These are phyloP conservation scores for Heloderma charlesbogerti DNA, from an alignment of 2,113 vertebrate genomes.

Conservation along the genomic window DNA sequence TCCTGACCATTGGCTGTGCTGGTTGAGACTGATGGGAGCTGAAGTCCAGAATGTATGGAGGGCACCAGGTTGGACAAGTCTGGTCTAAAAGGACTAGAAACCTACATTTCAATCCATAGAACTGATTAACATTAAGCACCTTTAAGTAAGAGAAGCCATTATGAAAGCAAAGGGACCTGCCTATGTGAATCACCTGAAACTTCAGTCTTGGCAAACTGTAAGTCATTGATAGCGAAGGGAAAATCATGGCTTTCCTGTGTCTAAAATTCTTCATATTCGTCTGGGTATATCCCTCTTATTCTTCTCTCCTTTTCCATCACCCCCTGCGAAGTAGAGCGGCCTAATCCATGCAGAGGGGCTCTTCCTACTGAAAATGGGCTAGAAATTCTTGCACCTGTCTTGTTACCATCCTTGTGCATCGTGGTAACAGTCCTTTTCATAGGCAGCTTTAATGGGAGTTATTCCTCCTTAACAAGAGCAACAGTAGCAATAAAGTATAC, in stretches of 20 bases:
- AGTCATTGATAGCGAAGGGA: not conserved
- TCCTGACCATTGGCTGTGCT: too few species aligned
- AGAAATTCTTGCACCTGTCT: not conserved
- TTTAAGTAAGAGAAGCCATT: not conserved
- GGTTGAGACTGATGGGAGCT: too few species aligned
- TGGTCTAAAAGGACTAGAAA: not conserved
- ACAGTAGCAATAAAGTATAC: not conserved
- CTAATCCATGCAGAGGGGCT: not conserved
- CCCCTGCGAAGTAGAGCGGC: not conserved
- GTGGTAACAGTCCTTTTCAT: not conserved
- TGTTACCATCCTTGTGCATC: not conserved
- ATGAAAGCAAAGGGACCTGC: not conserved
- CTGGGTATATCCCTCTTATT: too few species aligned
- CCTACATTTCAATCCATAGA: not conserved
- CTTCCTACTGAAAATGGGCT: not conserved
- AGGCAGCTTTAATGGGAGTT: not conserved
- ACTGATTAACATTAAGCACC: not conserved
- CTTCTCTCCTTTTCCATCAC: not conserved
- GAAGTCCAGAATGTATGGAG: too few species aligned
- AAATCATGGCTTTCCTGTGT: not conserved
- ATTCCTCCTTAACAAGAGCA: not conserved
- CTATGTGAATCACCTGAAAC: not conserved
- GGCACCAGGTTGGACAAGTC: too few species aligned
- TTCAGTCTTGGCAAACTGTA: not conserved
- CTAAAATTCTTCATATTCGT: not conserved